phyloP scores from a whole-genome alignment of 2,888 invertebrate species.

The Corbicula japonica region DNA sequence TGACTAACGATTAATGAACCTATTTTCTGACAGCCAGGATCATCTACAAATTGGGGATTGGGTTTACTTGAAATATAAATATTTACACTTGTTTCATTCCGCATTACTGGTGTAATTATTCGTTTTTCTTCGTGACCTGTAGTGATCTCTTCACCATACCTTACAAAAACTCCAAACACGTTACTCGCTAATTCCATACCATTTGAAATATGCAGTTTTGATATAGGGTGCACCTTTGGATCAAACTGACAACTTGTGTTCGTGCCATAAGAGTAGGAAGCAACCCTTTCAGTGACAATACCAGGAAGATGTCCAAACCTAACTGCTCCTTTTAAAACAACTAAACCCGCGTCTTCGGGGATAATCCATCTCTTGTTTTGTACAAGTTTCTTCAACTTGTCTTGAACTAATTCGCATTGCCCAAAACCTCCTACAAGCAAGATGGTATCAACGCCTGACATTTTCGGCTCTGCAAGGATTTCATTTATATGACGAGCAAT shows the following conservation, averaged over 20 bases:
- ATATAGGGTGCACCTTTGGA: not conserved
- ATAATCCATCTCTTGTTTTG: not conserved
- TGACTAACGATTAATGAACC: not conserved
- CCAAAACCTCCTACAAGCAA: constrained; percentile 18
- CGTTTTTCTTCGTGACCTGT: not conserved
- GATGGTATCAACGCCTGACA: not conserved
- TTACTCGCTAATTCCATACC: not conserved
- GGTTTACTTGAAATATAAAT: not conserved
- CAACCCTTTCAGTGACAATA: constrained; percentile 5
- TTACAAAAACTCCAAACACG: constrained; percentile 3
- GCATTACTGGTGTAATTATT: not conserved
- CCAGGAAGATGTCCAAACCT: not conserved
- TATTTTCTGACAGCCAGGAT: constrained; percentile 1
- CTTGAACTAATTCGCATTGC: not conserved
- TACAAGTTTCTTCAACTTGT: not conserved
- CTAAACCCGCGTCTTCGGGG: constrained; percentile 1
- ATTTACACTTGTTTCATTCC: not conserved
- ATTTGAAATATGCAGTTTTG: not conserved
- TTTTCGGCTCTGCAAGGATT: not conserved
- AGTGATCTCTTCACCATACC: not conserved
- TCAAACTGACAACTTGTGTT: not conserved
- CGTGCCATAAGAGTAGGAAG: not conserved
- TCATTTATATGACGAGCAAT: not conserved
- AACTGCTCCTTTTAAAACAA: constrained; percentile 9
- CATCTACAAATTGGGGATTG: not conserved